Base-by-base conservation (phyloP, 2,113 vertebrate species). In the Hippopotamus amphibius region DNA sequence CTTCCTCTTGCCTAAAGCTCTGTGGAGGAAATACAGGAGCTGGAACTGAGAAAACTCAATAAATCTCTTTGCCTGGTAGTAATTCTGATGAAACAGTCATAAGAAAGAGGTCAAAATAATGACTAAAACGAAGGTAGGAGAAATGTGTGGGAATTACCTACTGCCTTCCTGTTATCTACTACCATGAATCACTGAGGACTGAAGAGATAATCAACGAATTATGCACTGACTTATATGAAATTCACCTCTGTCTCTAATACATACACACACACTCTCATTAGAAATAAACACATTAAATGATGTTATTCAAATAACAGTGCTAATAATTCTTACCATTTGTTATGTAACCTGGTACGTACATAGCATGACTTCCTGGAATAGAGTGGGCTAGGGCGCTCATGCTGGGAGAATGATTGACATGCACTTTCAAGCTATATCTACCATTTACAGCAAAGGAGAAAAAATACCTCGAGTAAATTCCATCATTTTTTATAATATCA, bases 381-480 rank as follows among this genome's bases (percentile, higher is more conserved):
- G 85, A 9, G 30, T 77, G 59, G 57, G 48, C 46, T 43, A 57
- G 28, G 48, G 33, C 2, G 0, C 65, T 88, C 16, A 33, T 59
- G 77, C 95, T 89, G 30, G 92, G 94, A 63, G 88, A 86, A 77
- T 93, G 88, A 61, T 50, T 71, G 66, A 98, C 98, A 74, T 28
- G 93, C 13, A 98, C 97, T 97, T 99, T 98, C 90, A 98, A 88
- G 93, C 95, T 98, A 15, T 98, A 98, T 96, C 96, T 98, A 33
- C 98, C 98, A 88, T 82, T 97, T 83, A 30, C 76, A 79, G 88
- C 50, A 43, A 99, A 97, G 61, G 96, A 87, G 92, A 98, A 98
- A 87, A 99, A 98, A 96, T 98, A 98, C 85, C 96, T 98, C 7
- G 98, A 98, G 97, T 99, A 99, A 88, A 98, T 93, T 5, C 98